Base-by-base conservation (phyloP, 2,797 vertebrate species). In the Cirrhinus molitorella region DNA sequence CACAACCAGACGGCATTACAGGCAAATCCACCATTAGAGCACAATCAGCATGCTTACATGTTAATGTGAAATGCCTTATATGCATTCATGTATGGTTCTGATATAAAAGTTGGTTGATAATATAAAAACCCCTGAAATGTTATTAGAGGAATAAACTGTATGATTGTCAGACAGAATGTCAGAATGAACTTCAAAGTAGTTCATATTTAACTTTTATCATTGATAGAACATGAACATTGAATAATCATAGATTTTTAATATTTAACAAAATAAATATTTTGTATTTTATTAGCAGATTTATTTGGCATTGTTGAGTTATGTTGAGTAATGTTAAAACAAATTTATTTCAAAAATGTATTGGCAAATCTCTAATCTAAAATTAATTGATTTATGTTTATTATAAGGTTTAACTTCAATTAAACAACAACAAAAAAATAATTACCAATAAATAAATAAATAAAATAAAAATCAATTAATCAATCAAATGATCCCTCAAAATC, bases 1-100 rank as follows among this genome's bases (percentile, higher is more conserved):
- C 34, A 12, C 53, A 55, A 68, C 47, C 47, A 83, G 37, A 61
- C n/a, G 11, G 65, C 74, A 73, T 83, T 43, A 51, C 21, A 25
- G 28, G 8, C 43, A 57, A 37, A 85, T 81, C 70, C 21, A 68
- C 14, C 45, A 80, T 57, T 66, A 31, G 43, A 47, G 23, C 65
- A 71, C 55, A 71, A n/a, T 1, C 67, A 43, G 71, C 34, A 17
- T 14, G 17, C 10, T 25, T 28, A 25, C 1, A 28, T 31, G 49
- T 47, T 81, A 49, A 45, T n/a, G 8, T 11, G 14, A 17, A 28
- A 43, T 25, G 34, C 31, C 16, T 51, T 16, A 66, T 40, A 79
- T 45, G 6, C 8, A 10, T 23, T 6, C 17, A 28, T 21, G 7
- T 28, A 78, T 13, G 17, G 47, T 31, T 63, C 11, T 49, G 40